Base-by-base conservation (phyloP, 2,888 invertebrate species). In the Limnephilus lunatus region DNA sequence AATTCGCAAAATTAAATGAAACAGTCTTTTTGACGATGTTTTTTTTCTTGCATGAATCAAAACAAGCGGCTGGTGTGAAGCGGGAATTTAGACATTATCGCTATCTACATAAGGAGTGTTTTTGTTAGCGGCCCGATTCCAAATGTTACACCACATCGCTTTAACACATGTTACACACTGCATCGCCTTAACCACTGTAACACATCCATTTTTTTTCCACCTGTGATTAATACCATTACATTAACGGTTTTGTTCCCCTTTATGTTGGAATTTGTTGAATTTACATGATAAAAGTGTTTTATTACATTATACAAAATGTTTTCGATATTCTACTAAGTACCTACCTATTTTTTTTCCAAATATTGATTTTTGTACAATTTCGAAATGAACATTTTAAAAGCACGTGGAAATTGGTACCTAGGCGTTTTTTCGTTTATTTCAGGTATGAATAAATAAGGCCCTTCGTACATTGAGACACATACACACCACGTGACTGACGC, bases 281-380 rank as follows among this genome's bases (percentile, higher is more conserved):
- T 92, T 89, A 93, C 93, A 93, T 90, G 92, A 92, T 80, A 91
- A 81, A 92, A 44, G 85, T 90, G 90, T 93, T 93, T 93, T 92
- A 93, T 93, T 90, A 90, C 93, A 44, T 44, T 90, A 85, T 81
- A 85, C 90, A 90, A 85, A 81, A 89, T 90, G 82, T 83, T 90
- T 32, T 83, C 32, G 53, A 83, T 90, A 44, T 48, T 89, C 39
- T 80, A 30, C 25, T 39, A 4, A 39, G 44, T 81, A 88, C 35
- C 32, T 32, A 32, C n/a, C n/a, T n/a, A 2, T 14, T n/a, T 81
- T 89, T 39, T 14, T 5, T 44, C 35, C 15, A 30, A 81, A 89
- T 81, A 80, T 35, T 15, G 39, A 44, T 15, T 31, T 35, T 81
- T 81, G 81, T 12, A 12, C 39, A 25, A 39, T 44, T 81, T 81